These are phyloP conservation scores for Serinus canaria DNA, from an alignment of 2,113 vertebrate genomes.

Conservation along the genomic window DNA sequence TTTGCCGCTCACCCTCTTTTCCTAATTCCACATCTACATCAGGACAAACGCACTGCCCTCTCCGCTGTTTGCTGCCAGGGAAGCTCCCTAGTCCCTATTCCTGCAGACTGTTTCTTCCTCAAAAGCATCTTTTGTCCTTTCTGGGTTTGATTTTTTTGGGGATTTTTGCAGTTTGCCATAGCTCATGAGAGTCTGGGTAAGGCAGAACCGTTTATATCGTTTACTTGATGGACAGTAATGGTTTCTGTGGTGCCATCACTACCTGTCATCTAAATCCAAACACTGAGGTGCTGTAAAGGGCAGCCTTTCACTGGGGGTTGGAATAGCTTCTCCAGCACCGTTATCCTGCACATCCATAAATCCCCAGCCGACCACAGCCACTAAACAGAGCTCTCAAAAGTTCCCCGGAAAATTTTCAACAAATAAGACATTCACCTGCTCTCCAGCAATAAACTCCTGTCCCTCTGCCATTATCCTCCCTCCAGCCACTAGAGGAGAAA, in stretches of 20 bases:
- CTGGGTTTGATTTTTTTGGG: neutral
- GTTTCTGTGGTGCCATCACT: constrained; percentile 4
- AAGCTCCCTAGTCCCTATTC: neutral
- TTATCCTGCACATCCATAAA: neutral
- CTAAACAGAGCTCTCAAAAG: neutral
- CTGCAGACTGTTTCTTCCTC: neutral
- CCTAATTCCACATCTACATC: neutral
- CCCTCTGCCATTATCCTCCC: neutral
- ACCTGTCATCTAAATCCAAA: constrained; percentile 15
- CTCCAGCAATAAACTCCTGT: neutral
- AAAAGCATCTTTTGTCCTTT: neutral
- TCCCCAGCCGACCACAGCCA: neutral
- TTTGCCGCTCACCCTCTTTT: neutral
- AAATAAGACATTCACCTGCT: neutral
- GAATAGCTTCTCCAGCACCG: neutral
- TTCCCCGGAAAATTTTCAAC: neutral
- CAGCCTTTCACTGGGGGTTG: neutral
- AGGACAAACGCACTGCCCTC: neutral
- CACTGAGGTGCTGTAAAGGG: neutral
- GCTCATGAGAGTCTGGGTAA: neutral
- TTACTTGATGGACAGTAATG: constrained; percentile 47
- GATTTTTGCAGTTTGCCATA: neutral
- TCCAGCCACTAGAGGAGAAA: neutral
- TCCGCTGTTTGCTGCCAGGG: fast-evolving
- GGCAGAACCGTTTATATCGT: neutral